Percentiles rank a stretch among this genome's conserved stretches.
These are phyloP conservation scores for Myotis findleyi DNA, from an alignment of 2,797 vertebrate genomes.

Conservation along the genomic window DNA sequence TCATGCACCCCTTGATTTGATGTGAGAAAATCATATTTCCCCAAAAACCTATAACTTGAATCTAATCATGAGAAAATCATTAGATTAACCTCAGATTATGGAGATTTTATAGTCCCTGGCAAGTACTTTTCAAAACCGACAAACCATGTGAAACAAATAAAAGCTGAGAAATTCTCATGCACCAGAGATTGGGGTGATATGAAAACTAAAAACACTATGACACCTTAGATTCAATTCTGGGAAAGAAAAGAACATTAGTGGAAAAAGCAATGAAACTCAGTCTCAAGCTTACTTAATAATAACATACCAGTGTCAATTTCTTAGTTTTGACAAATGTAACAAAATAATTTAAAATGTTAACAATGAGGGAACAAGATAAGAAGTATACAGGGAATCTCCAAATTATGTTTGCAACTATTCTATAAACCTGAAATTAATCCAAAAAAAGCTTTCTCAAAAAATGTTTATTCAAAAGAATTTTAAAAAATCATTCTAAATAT, in stretches of 20 bases:
- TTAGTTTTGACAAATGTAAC: conserved; percentile 32
- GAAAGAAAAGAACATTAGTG: neutral
- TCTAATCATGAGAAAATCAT: neutral
- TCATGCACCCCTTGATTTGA: neutral
- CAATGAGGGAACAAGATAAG: neutral
- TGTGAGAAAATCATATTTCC: neutral
- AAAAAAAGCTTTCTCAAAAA: neutral
- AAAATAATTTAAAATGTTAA: conserved; percentile 2
- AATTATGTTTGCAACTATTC: neutral
- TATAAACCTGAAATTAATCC: neutral
- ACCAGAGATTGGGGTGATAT: neutral
- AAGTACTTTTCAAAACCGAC: neutral
- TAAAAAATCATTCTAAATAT: neutral
- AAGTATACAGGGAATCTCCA: neutral
- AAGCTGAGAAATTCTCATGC: neutral
- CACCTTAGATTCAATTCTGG: neutral
- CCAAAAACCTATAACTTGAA: neutral
- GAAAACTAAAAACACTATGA: neutral
- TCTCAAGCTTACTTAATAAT: neutral
- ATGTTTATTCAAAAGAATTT: neutral
- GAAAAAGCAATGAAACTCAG: neutral
- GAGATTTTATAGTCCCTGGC: neutral
- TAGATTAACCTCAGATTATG: neutral
- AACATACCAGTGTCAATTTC: neutral
- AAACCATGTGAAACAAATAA: neutral